Evolutionary conservation across 53 echinoderm and acorn worm genomes (phyloP), one percentile per base, ranked within the genome.

Genomic region (Mesocentrotus franciscanus): DNA sequence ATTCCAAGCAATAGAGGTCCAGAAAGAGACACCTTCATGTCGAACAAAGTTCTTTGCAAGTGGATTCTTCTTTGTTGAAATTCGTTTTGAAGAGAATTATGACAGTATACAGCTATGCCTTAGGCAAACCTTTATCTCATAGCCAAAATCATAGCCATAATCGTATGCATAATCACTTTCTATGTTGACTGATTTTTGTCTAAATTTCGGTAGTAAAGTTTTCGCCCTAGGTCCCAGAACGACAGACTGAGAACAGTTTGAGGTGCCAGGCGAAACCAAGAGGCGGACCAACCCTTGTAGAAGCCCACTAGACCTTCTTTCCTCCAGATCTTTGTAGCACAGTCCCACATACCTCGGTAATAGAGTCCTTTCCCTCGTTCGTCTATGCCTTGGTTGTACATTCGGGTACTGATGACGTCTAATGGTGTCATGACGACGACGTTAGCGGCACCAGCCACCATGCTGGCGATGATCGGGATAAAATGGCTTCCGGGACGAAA

Each of bases 231-330:
- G 24, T 98, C 98, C 98, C 98, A 98, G 93, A 97, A 96, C 13
- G 97, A 95, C 10, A 98, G 97, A 72, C 97, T 98, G 10, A 98
- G 94, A 9, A 98, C 97, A 26, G 99, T 98, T 94, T 98, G 99
- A 1, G 99, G 99, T 5, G 97, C 99, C 5, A 97, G 95, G 30
- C 99, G 96, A 75, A 98, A 98, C 97, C 97, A 98, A 0, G 99
- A 98, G 20, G 99, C 99, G 0, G 99, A 97, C 99, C 99, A 98
- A 26, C 99, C 98, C 84, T 98, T 98, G 95, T 98, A 98, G 92
- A 98, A 98, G 7, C 97, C 98, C 36, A 97, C 85, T 0, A 95
- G 84, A 36, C 98, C 98, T 33, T 98, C 98, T 60, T 96, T 97
- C 0, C 62, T 35, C 20, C 97, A 90, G 56, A 98, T 97, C 95